Evolutionary conservation across 2,113 vertebrate genomes (phyloP).

Genomic region (Polypterus senegalus): DNA sequence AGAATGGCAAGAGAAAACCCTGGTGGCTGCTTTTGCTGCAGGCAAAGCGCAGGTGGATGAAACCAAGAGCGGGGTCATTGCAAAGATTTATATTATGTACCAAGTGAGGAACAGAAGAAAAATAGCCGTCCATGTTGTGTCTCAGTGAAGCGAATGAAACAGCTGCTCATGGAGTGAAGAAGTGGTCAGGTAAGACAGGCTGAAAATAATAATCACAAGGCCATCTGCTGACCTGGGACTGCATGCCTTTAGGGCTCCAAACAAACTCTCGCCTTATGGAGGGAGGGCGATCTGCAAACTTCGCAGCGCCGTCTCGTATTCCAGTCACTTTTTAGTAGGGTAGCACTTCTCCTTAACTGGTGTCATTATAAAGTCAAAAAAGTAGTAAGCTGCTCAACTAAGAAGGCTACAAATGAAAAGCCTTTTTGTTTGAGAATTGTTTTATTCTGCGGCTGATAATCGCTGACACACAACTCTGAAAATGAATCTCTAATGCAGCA

Average conservation of each 20-base stretch:
- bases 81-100: slow-evolving; percentile 89
- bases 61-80: slow-evolving; percentile 76
- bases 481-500: slow-evolving; percentile 10
- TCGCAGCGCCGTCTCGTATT: slow-evolving; percentile 20
- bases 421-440: slow-evolving; percentile 4
- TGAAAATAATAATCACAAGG: slow-evolving; percentile 85
- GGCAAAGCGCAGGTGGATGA: slow-evolving; percentile 88
- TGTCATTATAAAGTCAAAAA: slow-evolving; percentile 48
- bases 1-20: slow-evolving; percentile 30
- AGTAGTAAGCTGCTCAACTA: slow-evolving; percentile 50
- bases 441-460: neutral
- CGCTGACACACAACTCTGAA: slow-evolving; percentile 11
- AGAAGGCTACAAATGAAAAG: slow-evolving; percentile 54
- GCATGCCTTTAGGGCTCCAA: slow-evolving; percentile 66
- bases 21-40: slow-evolving; percentile 61
- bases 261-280: slow-evolving; percentile 81
- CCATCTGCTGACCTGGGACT: slow-evolving; percentile 94
- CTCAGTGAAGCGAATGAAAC: slow-evolving; percentile 84
- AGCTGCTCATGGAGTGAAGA: slow-evolving; percentile 89
- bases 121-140: slow-evolving; percentile 65
- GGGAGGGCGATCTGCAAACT: slow-evolving; percentile 35
- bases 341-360: slow-evolving; percentile 25
- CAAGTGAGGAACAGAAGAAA: slow-evolving; percentile 85
- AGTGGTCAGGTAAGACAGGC: slow-evolving; percentile 82
- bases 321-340: no score